Evolutionary conservation across 2,888 invertebrate species (phyloP).

Genomic region (Plebejus argus): DNA sequence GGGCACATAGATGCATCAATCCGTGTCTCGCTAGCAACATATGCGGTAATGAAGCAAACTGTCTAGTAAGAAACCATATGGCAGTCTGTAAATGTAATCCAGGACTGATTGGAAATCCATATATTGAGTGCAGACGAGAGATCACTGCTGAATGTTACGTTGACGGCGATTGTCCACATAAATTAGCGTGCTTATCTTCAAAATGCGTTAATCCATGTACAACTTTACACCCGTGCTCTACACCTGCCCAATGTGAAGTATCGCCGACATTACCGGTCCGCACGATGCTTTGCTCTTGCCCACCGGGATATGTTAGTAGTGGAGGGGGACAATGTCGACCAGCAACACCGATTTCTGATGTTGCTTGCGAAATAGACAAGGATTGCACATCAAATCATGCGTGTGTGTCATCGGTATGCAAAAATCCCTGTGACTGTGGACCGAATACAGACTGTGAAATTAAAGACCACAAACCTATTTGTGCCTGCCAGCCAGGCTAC

Average conservation of each 20-base stretch:
- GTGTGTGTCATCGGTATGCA: conserved; percentile 90
- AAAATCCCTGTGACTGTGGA: conserved; percentile 92
- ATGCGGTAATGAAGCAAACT: conserved; percentile 89
- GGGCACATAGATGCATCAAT: conserved; percentile 91
- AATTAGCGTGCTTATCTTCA: conserved; percentile 89
- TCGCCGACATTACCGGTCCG: conserved; percentile 90
- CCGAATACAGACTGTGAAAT: conserved; percentile 92
- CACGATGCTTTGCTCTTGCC: conserved; percentile 94
- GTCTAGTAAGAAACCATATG: conserved; percentile 89
- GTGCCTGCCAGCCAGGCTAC: conserved; percentile 90
- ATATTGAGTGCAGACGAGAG: conserved; percentile 88
- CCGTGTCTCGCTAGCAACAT: conserved; percentile 89
- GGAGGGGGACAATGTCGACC: conserved; percentile 92
- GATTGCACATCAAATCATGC: conserved; percentile 90
- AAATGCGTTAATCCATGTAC: conserved; percentile 92
- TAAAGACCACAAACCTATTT: conserved; percentile 92
- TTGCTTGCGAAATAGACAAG: conserved; percentile 87
- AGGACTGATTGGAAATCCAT: conserved; percentile 90
- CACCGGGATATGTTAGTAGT: conserved; percentile 92
- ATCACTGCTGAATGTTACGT: conserved; percentile 87
- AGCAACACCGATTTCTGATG: conserved; percentile 82
- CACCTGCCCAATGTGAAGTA: conserved; percentile 90
- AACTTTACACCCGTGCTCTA: conserved; percentile 88
- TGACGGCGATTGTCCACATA: conserved; percentile 91
- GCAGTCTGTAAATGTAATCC: conserved; percentile 92